phyloP scores from a whole-genome alignment of 2,113 vertebrate genomes.

The Bufo gargarizans region DNA sequence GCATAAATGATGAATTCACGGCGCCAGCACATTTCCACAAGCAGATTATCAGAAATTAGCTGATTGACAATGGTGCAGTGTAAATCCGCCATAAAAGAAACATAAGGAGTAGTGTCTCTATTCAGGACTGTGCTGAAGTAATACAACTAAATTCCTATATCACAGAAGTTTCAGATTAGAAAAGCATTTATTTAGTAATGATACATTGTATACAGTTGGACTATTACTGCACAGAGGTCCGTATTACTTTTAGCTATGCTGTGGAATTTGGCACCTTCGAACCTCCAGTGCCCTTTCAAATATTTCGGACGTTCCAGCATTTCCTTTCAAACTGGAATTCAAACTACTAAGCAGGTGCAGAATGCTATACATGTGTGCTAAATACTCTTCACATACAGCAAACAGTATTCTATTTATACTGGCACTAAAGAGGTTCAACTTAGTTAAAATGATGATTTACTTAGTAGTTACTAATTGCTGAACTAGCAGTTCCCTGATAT shows the following conservation, averaged over 20 bases:
- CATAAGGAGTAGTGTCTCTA: conserved; percentile 1
- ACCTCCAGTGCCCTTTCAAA: background rate
- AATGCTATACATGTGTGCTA: background rate
- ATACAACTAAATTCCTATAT: background rate
- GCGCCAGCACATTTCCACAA: no score
- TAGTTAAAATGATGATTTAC: background rate
- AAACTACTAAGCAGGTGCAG: background rate
- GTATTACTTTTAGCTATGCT: background rate
- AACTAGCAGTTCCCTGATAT: no score
- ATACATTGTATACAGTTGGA: background rate
- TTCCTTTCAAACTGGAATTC: background rate
- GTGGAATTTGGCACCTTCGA: background rate
- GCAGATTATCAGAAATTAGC: no score
- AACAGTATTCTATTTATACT: background rate
- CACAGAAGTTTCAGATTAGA: background rate
- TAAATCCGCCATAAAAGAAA: background rate
- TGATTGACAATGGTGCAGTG: no score
- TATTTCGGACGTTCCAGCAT: background rate
- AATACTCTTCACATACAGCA: background rate
- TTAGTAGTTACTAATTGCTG: background rate
- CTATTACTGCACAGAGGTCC: background rate
- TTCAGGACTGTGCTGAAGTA: background rate
- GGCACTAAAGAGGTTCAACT: background rate
- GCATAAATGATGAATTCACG: no score
- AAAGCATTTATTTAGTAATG: background rate